phyloP scores from a whole-genome alignment of 2,113 vertebrate genomes.

The Bos indicus region DNA sequence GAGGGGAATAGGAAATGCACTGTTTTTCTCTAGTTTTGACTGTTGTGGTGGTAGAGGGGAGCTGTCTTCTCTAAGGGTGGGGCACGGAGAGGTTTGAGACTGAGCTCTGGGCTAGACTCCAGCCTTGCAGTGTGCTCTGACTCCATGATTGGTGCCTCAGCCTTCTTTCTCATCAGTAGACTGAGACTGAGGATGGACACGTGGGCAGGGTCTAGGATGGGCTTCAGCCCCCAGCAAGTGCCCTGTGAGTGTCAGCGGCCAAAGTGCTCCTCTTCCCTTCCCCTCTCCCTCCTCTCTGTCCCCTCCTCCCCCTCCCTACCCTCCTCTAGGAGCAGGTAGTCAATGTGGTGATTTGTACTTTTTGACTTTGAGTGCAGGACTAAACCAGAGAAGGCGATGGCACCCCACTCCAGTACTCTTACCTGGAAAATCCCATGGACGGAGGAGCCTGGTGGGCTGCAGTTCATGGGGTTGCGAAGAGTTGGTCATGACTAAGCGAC shows the following conservation, averaged over 20 bases:
- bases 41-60: background rate
- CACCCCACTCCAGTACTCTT: too few relatives aligned
- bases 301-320: background rate
- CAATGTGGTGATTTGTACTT: background rate
- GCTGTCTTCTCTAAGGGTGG: background rate
- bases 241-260: rapidly evolving
- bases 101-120: background rate
- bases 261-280: background rate
- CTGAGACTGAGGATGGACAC: background rate
- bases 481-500: too few relatives aligned
- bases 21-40: background rate
- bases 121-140: background rate
- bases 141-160: background rate
- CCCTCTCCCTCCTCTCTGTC: background rate
- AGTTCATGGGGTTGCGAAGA: rapidly evolving
- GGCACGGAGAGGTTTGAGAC: background rate
- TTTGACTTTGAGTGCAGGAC: background rate
- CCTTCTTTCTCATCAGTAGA: background rate
- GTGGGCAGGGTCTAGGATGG: rapidly evolving
- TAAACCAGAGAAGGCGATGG: background rate
- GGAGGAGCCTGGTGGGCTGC: too few relatives aligned
- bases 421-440: too few relatives aligned
- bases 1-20: background rate
- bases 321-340: too few relatives aligned
- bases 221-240: background rate